Conservation (phyloP, 2,797 vertebrate species). For the Rallus crepitans region DNA sequence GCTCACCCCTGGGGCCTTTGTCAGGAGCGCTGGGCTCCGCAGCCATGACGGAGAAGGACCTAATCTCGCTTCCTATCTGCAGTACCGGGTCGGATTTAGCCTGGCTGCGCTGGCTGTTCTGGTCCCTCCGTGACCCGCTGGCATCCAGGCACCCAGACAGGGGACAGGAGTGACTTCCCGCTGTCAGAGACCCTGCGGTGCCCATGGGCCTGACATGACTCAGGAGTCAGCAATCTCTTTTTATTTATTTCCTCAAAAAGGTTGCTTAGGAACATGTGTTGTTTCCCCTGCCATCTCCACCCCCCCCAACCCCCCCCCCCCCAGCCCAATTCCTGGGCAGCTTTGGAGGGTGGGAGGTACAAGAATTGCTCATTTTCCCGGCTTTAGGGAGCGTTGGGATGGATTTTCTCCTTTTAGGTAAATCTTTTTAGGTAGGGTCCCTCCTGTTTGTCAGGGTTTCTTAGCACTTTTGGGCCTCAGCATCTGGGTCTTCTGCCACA, state of each 20-base stretch:
- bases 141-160: neutral
- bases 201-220: fast-evolving
- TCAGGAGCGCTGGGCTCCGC: slow-evolving; percentile 21
- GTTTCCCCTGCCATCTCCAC: too few relatives aligned
- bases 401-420: neutral
- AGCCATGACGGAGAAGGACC: slow-evolving; percentile 31
- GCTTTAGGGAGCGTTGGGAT: neutral
- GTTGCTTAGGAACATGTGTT: neutral
- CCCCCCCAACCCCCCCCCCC: too few relatives aligned
- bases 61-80: slow-evolving; percentile 67
- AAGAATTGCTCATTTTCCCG: neutral
- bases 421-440: neutral
- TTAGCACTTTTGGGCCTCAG: neutral
- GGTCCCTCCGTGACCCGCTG: neutral
- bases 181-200: neutral
- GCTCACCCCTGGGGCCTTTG: slow-evolving; percentile 50
- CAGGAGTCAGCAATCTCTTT: neutral
- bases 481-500: neutral
- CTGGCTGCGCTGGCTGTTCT: neutral
- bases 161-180: neutral
- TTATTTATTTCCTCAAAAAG: neutral
- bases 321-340: fast-evolving
- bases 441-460: fast-evolving
- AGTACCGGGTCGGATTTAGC: neutral
- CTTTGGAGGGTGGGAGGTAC: neutral